Percentiles rank a stretch among this genome's conserved stretches.
Conservation (phyloP, 1,140 invertebrate species). For the Drosophila kurseongensis region DNA sequence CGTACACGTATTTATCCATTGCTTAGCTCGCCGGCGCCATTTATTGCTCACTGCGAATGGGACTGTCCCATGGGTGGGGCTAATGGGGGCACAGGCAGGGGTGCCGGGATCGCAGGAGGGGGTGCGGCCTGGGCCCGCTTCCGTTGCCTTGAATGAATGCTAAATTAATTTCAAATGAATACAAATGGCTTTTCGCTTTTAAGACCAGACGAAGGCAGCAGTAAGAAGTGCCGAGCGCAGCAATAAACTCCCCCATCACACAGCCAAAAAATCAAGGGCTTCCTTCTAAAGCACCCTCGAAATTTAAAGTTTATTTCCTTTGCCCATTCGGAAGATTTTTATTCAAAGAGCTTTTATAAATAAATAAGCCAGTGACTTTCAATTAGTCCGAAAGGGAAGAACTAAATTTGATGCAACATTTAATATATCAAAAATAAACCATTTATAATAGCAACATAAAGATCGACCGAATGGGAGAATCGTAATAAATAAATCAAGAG, state of each 20-base stretch:
- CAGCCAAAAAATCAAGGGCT: constrained; percentile 15
- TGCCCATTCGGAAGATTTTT: constrained; percentile 6
- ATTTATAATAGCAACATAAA: background rate
- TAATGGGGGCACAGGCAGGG: constrained; percentile 7
- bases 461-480: background rate
- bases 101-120: background rate
- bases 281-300: constrained; percentile 2
- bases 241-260: constrained; percentile 50
- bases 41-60: constrained; percentile 57
- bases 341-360: constrained; percentile 16
- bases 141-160: constrained; percentile 79
- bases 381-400: constrained; percentile 5
- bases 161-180: constrained; percentile 84
- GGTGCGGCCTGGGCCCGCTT: constrained; percentile 29
- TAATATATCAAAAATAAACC: background rate
- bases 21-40: constrained; percentile 74
- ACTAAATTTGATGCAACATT: background rate
- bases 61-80: constrained; percentile 14
- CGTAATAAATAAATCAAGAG: background rate
- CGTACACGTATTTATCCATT: constrained; percentile 83
- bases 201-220: constrained; percentile 61
- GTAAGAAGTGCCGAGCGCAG: constrained; percentile 38
- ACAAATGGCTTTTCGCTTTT: constrained; percentile 83
- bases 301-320: constrained; percentile 36
- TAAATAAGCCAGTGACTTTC: constrained; percentile 27